Percentiles rank a stretch among this genome's conserved stretches.
These are phyloP conservation scores for Acheta domesticus DNA, from an alignment of 2,888 invertebrate species.

Conservation along the genomic window DNA sequence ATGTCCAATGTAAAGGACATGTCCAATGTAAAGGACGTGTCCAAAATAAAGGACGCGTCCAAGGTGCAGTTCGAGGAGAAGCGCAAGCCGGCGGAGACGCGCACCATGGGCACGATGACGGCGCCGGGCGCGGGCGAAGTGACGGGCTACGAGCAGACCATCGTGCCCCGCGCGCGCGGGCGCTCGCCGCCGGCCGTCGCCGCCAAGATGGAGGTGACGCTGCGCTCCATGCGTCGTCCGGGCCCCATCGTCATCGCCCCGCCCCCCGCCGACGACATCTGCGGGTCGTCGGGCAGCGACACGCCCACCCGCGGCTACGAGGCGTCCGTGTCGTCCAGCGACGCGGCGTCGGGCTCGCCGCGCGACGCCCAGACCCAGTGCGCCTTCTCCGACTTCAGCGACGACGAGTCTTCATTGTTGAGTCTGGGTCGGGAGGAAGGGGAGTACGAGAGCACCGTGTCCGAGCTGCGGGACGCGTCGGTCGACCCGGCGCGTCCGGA, in stretches of 20 bases:
- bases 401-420: neutral
- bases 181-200: neutral
- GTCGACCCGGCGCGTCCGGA: neutral
- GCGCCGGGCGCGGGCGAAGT: neutral
- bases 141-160: neutral
- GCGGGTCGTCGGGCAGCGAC: neutral
- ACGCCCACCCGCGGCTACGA: neutral
- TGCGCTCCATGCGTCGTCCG: neutral
- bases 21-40: neutral
- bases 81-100: neutral
- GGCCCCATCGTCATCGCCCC: neutral
- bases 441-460: neutral
- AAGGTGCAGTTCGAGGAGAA: neutral
- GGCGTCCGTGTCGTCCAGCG: neutral
- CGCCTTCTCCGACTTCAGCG: constrained; percentile 4
- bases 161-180: neutral
- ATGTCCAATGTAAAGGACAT: too few relatives aligned
- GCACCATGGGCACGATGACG: neutral
- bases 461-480: neutral
- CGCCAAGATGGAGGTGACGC: neutral
- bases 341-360: neutral
- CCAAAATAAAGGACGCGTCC: neutral
- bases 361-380: neutral
- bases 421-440: neutral
- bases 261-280: neutral